phyloP scores from a whole-genome alignment of 2,797 vertebrate species.

The Apogon hyalosoma region DNA sequence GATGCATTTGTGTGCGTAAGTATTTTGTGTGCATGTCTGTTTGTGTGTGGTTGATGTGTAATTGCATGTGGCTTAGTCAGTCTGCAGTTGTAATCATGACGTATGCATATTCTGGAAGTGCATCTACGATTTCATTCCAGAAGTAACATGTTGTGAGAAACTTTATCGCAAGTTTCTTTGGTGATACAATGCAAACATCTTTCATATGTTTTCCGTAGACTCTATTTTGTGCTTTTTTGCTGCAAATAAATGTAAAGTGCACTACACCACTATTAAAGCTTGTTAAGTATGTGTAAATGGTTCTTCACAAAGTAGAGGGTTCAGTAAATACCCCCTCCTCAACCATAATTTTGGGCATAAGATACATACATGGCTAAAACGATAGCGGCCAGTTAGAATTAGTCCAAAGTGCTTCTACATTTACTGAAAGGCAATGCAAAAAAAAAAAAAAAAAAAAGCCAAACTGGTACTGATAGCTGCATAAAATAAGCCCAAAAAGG shows the following conservation, averaged over 20 bases:
- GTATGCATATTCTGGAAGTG: not conserved
- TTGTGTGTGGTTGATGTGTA: conserved; percentile 3
- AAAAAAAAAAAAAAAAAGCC: not conserved
- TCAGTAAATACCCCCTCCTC: not conserved
- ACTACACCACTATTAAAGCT: conserved; percentile 21
- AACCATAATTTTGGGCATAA: not conserved
- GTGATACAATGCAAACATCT: conserved; percentile 12
- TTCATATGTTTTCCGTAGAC: conserved; percentile 16
- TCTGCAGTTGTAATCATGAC: conserved; percentile 1
- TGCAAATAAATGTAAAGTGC: conserved; percentile 30
- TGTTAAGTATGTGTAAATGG: conserved; percentile 28
- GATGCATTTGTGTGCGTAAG: conserved; percentile 25
- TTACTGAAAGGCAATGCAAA: not conserved
- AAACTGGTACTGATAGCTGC: not conserved
- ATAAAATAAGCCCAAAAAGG: conserved; percentile 1
- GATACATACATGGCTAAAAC: not conserved
- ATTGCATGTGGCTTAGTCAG: not conserved
- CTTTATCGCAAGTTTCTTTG: not conserved
- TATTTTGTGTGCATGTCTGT: conserved; percentile 1
- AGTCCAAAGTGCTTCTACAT: not conserved
- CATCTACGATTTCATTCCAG: conserved; percentile 1
- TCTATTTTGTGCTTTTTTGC: conserved; percentile 21
- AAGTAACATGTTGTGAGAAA: not conserved
- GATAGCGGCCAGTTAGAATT: not conserved
- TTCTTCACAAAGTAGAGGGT: conserved; percentile 18